phyloP scores from a whole-genome alignment of 1,140 invertebrate genomes.

The Drosophila parvula region DNA sequence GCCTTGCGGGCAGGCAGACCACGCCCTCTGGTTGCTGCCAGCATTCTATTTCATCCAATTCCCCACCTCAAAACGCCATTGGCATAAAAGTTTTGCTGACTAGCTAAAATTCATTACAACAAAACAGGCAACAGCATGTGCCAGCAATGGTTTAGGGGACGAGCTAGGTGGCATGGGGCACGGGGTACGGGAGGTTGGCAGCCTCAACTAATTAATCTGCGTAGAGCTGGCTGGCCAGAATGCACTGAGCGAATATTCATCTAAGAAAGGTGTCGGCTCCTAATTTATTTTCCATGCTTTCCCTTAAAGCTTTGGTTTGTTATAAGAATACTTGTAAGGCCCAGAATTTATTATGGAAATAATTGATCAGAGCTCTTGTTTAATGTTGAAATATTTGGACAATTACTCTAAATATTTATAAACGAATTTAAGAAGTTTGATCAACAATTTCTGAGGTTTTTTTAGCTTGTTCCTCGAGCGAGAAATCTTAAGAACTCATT shows the following conservation, averaged over 20 bases:
- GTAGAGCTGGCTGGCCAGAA: constrained; percentile 53
- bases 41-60: constrained; percentile 51
- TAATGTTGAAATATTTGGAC: too few relatives aligned
- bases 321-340: too few relatives aligned
- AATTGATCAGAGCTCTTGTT: too few relatives aligned
- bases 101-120: constrained; percentile 83
- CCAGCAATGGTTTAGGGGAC: constrained; percentile 49
- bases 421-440: too few relatives aligned
- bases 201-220: constrained; percentile 82
- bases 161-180: background rate
- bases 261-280: background rate
- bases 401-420: too few relatives aligned
- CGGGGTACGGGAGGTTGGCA: constrained; percentile 48
- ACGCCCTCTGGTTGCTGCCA: constrained; percentile 23
- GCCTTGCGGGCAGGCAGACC: constrained; percentile 7
- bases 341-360: too few relatives aligned
- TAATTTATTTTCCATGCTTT: background rate
- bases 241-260: constrained; percentile 6
- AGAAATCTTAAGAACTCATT: too few relatives aligned
- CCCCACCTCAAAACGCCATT: constrained; percentile 63
- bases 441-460: too few relatives aligned
- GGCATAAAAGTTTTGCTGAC: constrained; percentile 83
- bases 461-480: too few relatives aligned
- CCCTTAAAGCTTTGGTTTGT: too few relatives aligned
- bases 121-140: constrained; percentile 75